phyloP scores from a whole-genome alignment of 1,140 invertebrate genomes.

The Bombus superbus region DNA sequence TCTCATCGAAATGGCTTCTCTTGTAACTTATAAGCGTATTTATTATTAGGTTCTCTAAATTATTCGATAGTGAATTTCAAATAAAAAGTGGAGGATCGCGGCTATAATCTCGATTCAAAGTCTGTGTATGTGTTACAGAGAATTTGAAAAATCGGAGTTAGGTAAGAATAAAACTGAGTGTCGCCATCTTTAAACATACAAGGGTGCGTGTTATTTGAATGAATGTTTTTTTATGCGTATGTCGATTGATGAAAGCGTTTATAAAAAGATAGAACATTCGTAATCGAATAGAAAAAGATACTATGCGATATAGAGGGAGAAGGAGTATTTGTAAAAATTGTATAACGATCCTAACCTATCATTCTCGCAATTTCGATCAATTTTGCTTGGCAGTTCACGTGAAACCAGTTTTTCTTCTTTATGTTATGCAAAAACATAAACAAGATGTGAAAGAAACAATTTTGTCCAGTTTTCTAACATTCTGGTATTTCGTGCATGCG shows the following conservation, averaged over 20 bases:
- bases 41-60: conserved; percentile 60
- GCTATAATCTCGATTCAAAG: neutral
- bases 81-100: neutral
- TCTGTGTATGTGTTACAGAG: neutral
- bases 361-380: neutral
- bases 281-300: neutral
- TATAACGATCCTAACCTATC: neutral
- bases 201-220: neutral
- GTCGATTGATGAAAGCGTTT: neutral
- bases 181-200: neutral
- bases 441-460: neutral
- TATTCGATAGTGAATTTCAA: conserved; percentile 11
- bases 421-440: neutral
- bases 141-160: neutral
- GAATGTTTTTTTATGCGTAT: conserved; percentile 22
- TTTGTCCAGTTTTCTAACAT: neutral
- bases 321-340: neutral
- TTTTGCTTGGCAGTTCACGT: neutral
- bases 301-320: neutral
- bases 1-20: conserved; percentile 25
- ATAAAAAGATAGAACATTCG: neutral
- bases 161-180: neutral
- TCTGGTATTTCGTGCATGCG: neutral
- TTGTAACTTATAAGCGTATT: conserved; percentile 62
- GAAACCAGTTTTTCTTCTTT: neutral